Percentiles rank a stretch among this genome's conserved stretches.
These are phyloP conservation scores for Psilopsiagon aurifrons DNA, from an alignment of 2,113 vertebrate genomes.

Conservation along the genomic window DNA sequence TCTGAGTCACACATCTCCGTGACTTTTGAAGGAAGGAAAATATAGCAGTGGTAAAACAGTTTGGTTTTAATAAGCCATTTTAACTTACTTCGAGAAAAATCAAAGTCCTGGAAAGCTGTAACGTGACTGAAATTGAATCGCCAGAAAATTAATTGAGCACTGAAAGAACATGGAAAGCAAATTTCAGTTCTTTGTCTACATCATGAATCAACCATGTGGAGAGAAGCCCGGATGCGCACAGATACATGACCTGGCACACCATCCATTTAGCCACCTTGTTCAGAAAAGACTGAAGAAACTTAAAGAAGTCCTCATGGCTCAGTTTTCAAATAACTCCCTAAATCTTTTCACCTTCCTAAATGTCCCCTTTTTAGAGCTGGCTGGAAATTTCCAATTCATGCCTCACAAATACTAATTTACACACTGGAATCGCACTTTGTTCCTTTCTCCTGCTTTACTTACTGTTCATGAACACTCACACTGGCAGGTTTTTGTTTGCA, in stretches of 20 bases:
- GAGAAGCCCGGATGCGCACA: background rate
- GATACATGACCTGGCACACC: background rate
- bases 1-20: background rate
- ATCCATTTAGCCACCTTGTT: background rate
- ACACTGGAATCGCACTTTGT: background rate
- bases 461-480: background rate
- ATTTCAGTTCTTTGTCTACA: background rate
- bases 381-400: background rate
- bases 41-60: background rate
- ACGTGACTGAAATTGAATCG: background rate
- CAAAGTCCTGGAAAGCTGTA: background rate
- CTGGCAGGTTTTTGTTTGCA: slow-evolving; percentile 31
- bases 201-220: background rate
- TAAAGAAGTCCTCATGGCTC: background rate
- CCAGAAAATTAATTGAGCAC: background rate
- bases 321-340: background rate
- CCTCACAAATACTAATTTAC: background rate
- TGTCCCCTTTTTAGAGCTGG: background rate
- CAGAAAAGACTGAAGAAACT: background rate
- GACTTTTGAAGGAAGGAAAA: background rate
- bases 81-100: background rate
- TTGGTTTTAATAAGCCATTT: background rate
- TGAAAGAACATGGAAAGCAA: background rate
- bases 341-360: background rate
- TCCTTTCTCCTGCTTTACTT: background rate